Percentiles rank a stretch among this genome's conserved stretches.
Evolutionary conservation across 2,888 invertebrate genomes (phyloP).

Genomic region (Ophion slaviceki): DNA sequence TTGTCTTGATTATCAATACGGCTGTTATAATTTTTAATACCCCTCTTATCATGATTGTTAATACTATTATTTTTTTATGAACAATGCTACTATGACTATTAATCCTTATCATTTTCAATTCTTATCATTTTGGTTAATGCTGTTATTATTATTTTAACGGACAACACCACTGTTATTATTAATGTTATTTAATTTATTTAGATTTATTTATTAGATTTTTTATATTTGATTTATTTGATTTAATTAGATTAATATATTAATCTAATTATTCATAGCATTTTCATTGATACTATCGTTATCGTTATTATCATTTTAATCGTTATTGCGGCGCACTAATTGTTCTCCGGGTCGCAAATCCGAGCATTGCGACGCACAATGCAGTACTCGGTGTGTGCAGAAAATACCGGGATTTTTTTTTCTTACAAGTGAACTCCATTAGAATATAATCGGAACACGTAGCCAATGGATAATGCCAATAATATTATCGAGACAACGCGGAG

Average conservation of each 20-base stretch:
- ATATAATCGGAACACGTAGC: slow-evolving; percentile 5
- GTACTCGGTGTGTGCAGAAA: neutral
- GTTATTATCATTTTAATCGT: neutral
- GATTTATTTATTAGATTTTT: no score
- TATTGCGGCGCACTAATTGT: slow-evolving; percentile 31
- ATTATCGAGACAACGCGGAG: slow-evolving; percentile 32
- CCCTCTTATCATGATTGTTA: no score
- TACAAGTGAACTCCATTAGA: slow-evolving; percentile 37
- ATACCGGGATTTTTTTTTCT: slow-evolving; percentile 10
- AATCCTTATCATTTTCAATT: no score
- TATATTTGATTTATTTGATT: no score
- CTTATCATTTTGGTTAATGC: no score
- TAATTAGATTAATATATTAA: neutral
- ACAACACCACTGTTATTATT: no score
- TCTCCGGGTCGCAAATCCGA: slow-evolving; percentile 2
- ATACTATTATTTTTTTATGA: no score
- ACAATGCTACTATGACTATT: no score
- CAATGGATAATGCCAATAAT: slow-evolving; percentile 40
- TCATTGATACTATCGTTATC: neutral
- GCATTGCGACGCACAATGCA: neutral
- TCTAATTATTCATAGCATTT: neutral
- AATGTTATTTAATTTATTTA: no score
- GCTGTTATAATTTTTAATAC: no score
- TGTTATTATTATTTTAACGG: no score
- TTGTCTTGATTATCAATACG: no score